phyloP scores from a whole-genome alignment of 2,888 invertebrate genomes.

The Torymus aiolomorphi region DNA sequence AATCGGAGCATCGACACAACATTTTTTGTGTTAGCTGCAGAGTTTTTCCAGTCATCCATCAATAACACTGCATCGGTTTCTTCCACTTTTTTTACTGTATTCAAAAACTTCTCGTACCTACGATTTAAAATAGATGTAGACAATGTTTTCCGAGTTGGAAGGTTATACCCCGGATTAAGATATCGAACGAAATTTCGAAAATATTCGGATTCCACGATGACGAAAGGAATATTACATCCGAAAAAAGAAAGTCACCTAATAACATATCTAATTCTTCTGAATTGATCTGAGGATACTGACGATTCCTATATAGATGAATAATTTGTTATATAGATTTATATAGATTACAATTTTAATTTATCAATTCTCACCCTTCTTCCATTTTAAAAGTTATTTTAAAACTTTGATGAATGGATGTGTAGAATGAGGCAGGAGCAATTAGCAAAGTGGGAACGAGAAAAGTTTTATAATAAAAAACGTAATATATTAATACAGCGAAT shows the following conservation, averaged over 20 bases:
- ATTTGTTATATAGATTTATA: not conserved
- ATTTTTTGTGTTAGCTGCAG: not conserved
- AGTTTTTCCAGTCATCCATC: slow-evolving; percentile 2
- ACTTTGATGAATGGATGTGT: too few species aligned
- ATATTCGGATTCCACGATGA: not conserved
- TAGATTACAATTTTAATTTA: not conserved
- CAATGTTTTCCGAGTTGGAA: slow-evolving; percentile 10
- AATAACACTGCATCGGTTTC: not conserved
- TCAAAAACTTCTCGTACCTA: slow-evolving; percentile 4
- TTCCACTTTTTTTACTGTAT: not conserved
- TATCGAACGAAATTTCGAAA: not conserved
- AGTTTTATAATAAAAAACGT: too few species aligned
- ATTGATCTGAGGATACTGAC: not conserved
- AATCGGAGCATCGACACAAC: not conserved
- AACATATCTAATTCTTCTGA: not conserved
- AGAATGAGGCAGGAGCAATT: too few species aligned
- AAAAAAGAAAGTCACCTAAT: not conserved
- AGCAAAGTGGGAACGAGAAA: too few species aligned
- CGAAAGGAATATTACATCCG: slow-evolving; percentile 13
- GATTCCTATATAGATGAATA: slow-evolving; percentile 5
- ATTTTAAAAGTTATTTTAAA: not conserved
- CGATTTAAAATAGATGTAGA: not conserved
- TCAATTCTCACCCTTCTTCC: not conserved
- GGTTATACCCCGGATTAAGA: not conserved
- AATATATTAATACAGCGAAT: too few species aligned